Base-by-base conservation (phyloP, 2,797 vertebrate species). In the Spizella passerina region DNA sequence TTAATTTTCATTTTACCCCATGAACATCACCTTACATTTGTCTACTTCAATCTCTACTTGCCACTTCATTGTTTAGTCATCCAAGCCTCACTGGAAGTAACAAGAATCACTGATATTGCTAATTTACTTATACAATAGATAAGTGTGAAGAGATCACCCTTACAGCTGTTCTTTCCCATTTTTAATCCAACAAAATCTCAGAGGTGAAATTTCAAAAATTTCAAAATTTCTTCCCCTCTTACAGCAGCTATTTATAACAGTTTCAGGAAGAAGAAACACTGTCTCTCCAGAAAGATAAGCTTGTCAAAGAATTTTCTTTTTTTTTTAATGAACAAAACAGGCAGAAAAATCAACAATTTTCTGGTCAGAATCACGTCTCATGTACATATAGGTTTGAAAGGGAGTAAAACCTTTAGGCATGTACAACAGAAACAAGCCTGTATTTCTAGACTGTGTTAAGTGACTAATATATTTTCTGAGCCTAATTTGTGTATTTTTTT, bases 281-380 rank as follows among this genome's bases (percentile, higher is more conserved):
- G 17, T 23, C 5, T 76, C 22, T 43, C 50, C 20, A 69, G 29
- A 81, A 92, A 71, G 22, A 76, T 22, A 10, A 53, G 20, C 5
- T 53, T 44, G 6, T 14, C 38, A 34, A 17, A 46, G 20, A 46
- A 12, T 50, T 78, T 75, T 38, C 55, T 81, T 75, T 38, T 57
- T 81, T 78, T 38, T 32, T 2, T 2, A 53, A 41, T 30, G 2
- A 32, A 44, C 4, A 34, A 30, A 19, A 12, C 3, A 14, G 38
- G 29, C 3, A 22, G 32, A 39, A 39, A 38, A 30, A 5, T 3
- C 0, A 0, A 46, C 21, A 22, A 22, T 19, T 49, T 75, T 65
- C 71, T 20, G 3, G 27, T 44, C 32, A 85, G 34, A 83, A 75
- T 30, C 44, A 77, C 34, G 18, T 83, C 0, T 0, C 7, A 23